Evolutionary conservation across 1,140 invertebrate species (phyloP), one percentile per base, ranked within the genome.

Genomic region (Heliothis subflexa): DNA sequence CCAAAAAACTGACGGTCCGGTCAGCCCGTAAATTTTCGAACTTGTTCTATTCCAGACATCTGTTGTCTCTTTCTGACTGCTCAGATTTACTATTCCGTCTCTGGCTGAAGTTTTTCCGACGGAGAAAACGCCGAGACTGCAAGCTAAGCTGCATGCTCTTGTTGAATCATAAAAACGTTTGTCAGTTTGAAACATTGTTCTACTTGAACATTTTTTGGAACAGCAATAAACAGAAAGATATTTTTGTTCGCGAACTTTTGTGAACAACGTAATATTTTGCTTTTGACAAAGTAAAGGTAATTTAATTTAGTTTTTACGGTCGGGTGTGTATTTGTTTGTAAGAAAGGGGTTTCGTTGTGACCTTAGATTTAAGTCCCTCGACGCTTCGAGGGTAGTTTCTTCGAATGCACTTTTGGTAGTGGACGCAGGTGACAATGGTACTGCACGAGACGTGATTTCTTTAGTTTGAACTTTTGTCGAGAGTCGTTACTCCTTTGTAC

Each of bases 1-100:
- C 76, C 76, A 81, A 81, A 81, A 81, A 81, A 81, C 76, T 81
- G 80, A 81, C 71, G 76, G 72, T 75, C 52, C 80, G 62, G 71
- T 75, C 50, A 52, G 55, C 49, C 55, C 70, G 70, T 78, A 78
- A 78, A 78, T 78, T 74, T 74, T 49, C 70, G 64, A 81, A 78
- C 70, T 78, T 78, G 71, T 75, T 72, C 72, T 79, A 81, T 78
- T 76, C 77, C 73, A 68, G 80, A 81, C 72, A 81, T 79, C 77
- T 79, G 77, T 16, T 76, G 18, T 81, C 80, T 75, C 72, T 57
- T 18, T 81, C 77, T 71, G 59, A 72, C 73, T 59, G 12, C 25
- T 7, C 54, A 33, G 71, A 79, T 78, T 79, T 72, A 68, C 66
- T 49, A 77, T 68, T 66, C 70, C 47, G 52, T 81, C 75, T 76